Conservation (phyloP, 1,140 invertebrate species). For the Drosophila miranda region DNA sequence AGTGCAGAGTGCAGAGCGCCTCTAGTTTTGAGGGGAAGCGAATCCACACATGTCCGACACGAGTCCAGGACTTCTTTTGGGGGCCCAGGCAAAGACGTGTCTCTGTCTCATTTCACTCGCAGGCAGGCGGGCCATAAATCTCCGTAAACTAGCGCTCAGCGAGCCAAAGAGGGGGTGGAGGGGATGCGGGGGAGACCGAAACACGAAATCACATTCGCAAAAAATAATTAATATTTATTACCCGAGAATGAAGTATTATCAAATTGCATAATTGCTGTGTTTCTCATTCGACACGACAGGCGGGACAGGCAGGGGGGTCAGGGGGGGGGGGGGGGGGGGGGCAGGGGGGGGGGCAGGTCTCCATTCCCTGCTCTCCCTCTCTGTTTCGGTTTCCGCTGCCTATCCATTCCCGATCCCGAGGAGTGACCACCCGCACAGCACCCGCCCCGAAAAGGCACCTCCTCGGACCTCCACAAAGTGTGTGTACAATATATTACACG, state of each 20-base stretch:
- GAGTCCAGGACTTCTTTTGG: conserved; percentile 13
- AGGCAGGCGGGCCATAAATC: conserved; percentile 64
- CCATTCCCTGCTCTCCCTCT: not conserved
- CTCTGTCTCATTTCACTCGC: conserved; percentile 63
- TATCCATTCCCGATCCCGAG: not conserved
- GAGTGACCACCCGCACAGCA: conserved; percentile 46
- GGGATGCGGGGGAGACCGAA: conserved; percentile 11
- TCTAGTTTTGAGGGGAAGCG: conserved; percentile 19
- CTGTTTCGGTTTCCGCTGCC: too few species aligned
- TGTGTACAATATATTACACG: conserved; percentile 44
- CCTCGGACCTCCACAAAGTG: conserved; percentile 43
- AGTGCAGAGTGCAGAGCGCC: conserved; percentile 12
- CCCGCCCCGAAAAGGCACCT: conserved; percentile 21
- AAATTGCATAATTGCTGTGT: conserved; percentile 81
- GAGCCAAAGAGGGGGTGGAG: conserved; percentile 10
- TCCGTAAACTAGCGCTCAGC: conserved; percentile 65
- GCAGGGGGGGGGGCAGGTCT: not conserved
- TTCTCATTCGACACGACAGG: conserved; percentile 78
- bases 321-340: not conserved
- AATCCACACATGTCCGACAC: conserved; percentile 60
- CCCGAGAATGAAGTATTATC: conserved; percentile 79
- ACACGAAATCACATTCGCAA: conserved; percentile 77
- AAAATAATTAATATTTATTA: conserved; percentile 81
- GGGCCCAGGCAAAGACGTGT: conserved; percentile 1
- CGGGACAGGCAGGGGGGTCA: not conserved